A percentile compares a stretch with the other conserved stretches of the same genome.
These are phyloP conservation scores for Hemicrepidius hirtus DNA, from an alignment of 2,888 invertebrate species.

Conservation along the genomic window DNA sequence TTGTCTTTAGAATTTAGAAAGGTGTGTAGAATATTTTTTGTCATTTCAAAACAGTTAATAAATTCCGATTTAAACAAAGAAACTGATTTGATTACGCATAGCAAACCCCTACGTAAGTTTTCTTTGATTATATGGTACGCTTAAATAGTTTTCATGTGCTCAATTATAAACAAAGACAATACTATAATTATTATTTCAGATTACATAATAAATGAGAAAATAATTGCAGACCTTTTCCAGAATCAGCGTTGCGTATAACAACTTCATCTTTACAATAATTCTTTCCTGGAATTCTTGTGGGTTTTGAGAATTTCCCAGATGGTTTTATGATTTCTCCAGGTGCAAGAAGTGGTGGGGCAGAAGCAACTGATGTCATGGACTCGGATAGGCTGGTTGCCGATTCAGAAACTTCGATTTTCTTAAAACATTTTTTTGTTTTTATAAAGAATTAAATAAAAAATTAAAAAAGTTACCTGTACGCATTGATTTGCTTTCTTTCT, in stretches of 20 bases:
- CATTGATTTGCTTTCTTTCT: conserved; percentile 74
- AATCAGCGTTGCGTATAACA: conserved; percentile 95
- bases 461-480: conserved; percentile 62
- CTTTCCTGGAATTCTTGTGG: conserved; percentile 93
- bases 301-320: conserved; percentile 91
- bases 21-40: too few species aligned
- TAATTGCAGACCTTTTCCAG: conserved; percentile 87
- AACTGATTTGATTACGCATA: too few species aligned
- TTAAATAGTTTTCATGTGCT: too few species aligned
- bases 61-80: too few species aligned
- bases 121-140: too few species aligned
- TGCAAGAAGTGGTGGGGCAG: conserved; percentile 77
- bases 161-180: too few species aligned
- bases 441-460: too few species aligned
- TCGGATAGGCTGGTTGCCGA: conserved; percentile 71
- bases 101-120: too few species aligned
- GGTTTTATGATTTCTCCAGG: conserved; percentile 91
- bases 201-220: background rate
- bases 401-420: conserved; percentile 67
- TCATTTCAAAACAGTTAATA: too few species aligned
- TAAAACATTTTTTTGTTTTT: too few species aligned
- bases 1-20: too few species aligned
- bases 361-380: conserved; percentile 71
- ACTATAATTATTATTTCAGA: too few species aligned
- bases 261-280: conserved; percentile 97